phyloP scores from a whole-genome alignment of 2,113 vertebrate species.

The Heterochromis multidens region DNA sequence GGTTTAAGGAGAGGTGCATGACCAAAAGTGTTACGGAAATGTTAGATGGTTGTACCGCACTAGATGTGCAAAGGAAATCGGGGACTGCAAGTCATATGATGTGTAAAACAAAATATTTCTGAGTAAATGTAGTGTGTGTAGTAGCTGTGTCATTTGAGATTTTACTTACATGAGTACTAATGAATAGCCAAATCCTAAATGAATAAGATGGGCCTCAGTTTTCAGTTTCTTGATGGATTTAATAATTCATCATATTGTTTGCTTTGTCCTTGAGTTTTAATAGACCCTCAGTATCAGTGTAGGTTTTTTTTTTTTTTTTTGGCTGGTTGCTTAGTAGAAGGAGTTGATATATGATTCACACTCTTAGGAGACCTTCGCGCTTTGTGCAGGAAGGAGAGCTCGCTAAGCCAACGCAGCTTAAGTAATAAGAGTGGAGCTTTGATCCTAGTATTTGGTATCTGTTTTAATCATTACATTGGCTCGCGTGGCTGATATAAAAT shows the following conservation, averaged over 20 bases:
- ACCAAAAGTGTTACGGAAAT: background rate
- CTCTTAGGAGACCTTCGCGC: constrained; percentile 46
- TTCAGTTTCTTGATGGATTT: constrained; percentile 15
- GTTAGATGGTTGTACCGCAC: background rate
- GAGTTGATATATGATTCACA: constrained; percentile 49
- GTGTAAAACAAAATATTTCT: background rate
- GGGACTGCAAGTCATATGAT: background rate
- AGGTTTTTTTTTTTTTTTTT: constrained; percentile 3
- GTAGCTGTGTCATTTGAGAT: constrained; percentile 4
- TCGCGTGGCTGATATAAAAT: constrained; percentile 37
- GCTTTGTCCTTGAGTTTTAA: constrained; percentile 47
- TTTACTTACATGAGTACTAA: background rate
- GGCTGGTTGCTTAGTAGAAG: constrained; percentile 14
- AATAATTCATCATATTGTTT: constrained; percentile 25
- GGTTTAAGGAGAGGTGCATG: background rate
- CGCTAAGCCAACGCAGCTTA: constrained; percentile 62
- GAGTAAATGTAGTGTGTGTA: background rate
- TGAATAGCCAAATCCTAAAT: constrained; percentile 19
- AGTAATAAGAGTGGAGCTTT: constrained; percentile 60
- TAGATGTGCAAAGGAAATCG: background rate
- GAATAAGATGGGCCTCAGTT: constrained; percentile 4
- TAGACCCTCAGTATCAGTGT: constrained; percentile 7
- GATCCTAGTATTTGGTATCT: constrained; percentile 54
- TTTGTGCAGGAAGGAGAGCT: constrained; percentile 44
- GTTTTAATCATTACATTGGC: constrained; percentile 59